Conservation (phyloP, 1,140 invertebrate species). For the Solenopsis fugax region DNA sequence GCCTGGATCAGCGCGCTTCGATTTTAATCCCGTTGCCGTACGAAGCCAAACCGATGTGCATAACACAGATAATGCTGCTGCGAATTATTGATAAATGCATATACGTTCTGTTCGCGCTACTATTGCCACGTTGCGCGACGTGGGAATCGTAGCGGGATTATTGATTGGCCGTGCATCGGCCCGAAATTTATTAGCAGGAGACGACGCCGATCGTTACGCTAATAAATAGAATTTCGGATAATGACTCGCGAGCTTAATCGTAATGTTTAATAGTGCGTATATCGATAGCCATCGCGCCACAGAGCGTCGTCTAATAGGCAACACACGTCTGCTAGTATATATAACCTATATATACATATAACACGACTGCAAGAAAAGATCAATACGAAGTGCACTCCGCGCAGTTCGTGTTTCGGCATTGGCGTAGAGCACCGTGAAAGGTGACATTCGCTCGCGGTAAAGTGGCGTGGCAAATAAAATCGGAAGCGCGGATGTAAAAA, state of each 20-base stretch:
- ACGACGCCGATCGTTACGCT: conserved; percentile 48
- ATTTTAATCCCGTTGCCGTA: conserved; percentile 57
- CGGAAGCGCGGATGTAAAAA: background rate
- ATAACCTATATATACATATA: background rate
- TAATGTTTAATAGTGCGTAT: conserved; percentile 54
- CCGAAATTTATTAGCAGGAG: conserved; percentile 58
- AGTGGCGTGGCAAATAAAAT: background rate
- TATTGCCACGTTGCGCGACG: conserved; percentile 26
- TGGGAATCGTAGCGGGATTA: conserved; percentile 40
- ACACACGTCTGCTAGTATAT: background rate
- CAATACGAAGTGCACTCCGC: conserved; percentile 42
- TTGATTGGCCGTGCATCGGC: conserved; percentile 49
- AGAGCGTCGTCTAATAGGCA: conserved; percentile 22
- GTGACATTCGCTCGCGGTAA: conserved; percentile 20
- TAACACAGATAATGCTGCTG: conserved; percentile 57
- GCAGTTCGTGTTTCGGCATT: conserved; percentile 41
- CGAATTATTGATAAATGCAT: conserved; percentile 56
- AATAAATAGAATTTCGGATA: conserved; percentile 62
- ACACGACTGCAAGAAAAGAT: conserved; percentile 34
- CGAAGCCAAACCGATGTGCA: conserved; percentile 56
- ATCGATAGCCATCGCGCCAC: background rate
- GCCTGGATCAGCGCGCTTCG: conserved; percentile 52
- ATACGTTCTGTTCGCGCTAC: conserved; percentile 15
- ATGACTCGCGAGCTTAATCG: conserved; percentile 50
- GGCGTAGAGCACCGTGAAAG: conserved; percentile 23